A percentile compares a stretch with the other conserved stretches of the same genome.
Evolutionary conservation across 2,888 invertebrate species (phyloP).

Genomic region (Drosophila macrothrix): DNA sequence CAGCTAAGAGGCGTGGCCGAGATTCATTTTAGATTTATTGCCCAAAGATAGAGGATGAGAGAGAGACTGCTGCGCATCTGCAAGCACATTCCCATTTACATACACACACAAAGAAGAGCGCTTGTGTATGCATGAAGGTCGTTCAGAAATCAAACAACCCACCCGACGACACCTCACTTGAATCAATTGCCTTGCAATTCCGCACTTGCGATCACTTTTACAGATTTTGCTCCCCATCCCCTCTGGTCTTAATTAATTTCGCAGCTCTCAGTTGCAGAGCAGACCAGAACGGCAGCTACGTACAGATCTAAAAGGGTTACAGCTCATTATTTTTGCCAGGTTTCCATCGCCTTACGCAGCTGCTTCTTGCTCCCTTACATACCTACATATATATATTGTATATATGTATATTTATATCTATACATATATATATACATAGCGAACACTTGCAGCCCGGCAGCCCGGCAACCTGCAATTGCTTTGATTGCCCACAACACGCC

Average conservation of each 20-base stretch:
- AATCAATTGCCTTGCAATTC: constrained; percentile 38
- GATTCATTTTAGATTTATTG: constrained; percentile 69
- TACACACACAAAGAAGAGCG: neutral
- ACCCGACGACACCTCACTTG: constrained; percentile 60
- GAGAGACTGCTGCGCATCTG: constrained; percentile 3
- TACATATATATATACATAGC: neutral
- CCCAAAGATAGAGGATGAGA: constrained; percentile 44
- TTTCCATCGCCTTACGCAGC: constrained; percentile 20
- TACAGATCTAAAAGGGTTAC: constrained; percentile 65
- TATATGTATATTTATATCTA: neutral
- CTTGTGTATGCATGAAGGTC: constrained; percentile 49
- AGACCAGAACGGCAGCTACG: constrained; percentile 14
- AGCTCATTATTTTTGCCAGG: constrained; percentile 72
- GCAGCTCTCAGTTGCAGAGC: constrained; percentile 47
- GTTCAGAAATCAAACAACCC: constrained; percentile 66
- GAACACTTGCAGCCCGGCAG: constrained; percentile 66
- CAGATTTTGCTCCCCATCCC: constrained; percentile 41
- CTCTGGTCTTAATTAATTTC: constrained; percentile 76
- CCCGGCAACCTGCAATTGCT: constrained; percentile 68
- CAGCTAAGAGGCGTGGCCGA: constrained; percentile 55
- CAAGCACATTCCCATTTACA: constrained; percentile 13
- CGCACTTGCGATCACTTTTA: constrained; percentile 42
- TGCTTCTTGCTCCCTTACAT: constrained; percentile 22
- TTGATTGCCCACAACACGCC: constrained; percentile 73
- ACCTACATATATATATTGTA: neutral